Percentiles rank a stretch among this genome's conserved stretches.
These are phyloP conservation scores for Plemyria rubiginata DNA, from an alignment of 2,888 invertebrate species.

Conservation along the genomic window DNA sequence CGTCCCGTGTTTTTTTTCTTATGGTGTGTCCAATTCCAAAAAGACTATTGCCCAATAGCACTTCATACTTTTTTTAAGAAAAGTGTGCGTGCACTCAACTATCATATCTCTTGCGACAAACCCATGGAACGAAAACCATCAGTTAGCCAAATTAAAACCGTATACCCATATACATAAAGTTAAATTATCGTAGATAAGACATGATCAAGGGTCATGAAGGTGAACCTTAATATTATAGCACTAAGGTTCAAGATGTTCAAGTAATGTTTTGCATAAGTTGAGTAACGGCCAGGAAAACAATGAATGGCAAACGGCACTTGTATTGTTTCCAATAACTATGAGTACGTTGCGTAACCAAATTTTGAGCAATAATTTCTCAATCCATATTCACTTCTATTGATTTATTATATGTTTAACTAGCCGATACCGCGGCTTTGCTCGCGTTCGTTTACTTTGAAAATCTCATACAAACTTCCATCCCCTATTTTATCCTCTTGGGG, in stretches of 20 bases:
- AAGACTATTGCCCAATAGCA: slow-evolving; percentile 9
- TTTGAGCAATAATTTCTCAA: neutral
- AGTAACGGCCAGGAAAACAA: slow-evolving; percentile 8
- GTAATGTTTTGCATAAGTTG: slow-evolving; percentile 14
- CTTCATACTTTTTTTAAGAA: slow-evolving; percentile 11
- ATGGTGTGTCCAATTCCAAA: neutral
- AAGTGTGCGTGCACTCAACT: slow-evolving; percentile 19
- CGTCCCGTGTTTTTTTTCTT: neutral
- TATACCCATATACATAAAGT: neutral
- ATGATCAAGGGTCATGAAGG: neutral
- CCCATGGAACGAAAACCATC: neutral
- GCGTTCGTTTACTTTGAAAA: too few species aligned
- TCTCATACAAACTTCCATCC: too few species aligned
- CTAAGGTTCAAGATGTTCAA: slow-evolving; percentile 13
- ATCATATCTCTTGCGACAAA: slow-evolving; percentile 17
- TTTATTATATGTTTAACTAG: neutral
- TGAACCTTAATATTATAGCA: neutral
- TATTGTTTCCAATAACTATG: slow-evolving; percentile 27
- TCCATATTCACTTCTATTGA: neutral
- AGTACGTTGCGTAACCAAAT: slow-evolving; percentile 18
- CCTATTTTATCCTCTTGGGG: too few species aligned
- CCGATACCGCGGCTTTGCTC: too few species aligned
- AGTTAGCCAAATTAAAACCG: neutral
- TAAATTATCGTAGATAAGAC: neutral
- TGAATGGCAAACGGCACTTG: slow-evolving; percentile 23